Conservation (phyloP, 2,797 vertebrate species). For the Oreochromis mossambicus region DNA sequence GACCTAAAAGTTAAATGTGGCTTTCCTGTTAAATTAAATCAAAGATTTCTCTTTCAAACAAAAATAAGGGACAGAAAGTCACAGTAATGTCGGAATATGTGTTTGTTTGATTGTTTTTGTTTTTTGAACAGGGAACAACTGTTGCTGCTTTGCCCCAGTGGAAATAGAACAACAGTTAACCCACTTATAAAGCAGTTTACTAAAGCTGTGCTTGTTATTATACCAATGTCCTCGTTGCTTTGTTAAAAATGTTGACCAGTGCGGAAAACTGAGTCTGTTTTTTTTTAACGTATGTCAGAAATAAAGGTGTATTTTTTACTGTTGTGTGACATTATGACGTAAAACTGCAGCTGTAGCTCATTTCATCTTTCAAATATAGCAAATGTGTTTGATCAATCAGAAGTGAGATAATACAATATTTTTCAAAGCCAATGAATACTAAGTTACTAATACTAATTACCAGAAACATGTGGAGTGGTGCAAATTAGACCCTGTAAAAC, state of each 20-base stretch:
- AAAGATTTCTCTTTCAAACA: conserved; percentile 21
- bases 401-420: background rate
- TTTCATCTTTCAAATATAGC: rapidly evolving
- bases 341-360: background rate
- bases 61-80: background rate
- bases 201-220: conserved; percentile 24
- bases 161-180: conserved; percentile 34
- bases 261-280: background rate
- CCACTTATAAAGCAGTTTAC: conserved; percentile 35
- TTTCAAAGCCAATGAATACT: background rate
- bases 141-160: background rate
- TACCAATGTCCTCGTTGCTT: background rate
- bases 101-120: background rate
- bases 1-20: conserved; percentile 39
- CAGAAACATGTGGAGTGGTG: background rate
- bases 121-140: conserved; percentile 8
- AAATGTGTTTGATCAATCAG: background rate
- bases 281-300: background rate
- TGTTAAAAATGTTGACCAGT: background rate
- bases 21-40: conserved; percentile 45
- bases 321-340: background rate
- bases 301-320: background rate
- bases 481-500: rapidly evolving
- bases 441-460: background rate
- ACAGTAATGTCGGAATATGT: background rate